Conservation (phyloP, 2,113 vertebrate species). For the Terrapene triunguis region DNA sequence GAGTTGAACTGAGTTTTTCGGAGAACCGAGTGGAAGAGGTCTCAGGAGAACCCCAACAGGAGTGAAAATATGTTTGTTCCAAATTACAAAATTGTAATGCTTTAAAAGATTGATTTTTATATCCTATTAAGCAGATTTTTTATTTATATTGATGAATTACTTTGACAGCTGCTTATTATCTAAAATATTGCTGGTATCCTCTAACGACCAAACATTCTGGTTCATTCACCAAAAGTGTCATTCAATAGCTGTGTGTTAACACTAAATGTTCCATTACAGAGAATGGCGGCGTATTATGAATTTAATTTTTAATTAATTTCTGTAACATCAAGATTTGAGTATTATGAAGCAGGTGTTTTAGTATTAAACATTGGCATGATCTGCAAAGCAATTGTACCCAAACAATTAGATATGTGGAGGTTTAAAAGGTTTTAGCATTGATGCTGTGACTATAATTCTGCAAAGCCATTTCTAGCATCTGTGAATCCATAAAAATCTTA, state of each 20-base stretch:
- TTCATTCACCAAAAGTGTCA: conserved; percentile 68
- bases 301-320: conserved; percentile 73
- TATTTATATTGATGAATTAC: conserved; percentile 73
- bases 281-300: conserved; percentile 39
- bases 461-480: neutral
- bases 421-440: conserved; percentile 38
- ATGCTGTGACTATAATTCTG: neutral
- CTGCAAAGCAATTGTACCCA: conserved; percentile 21
- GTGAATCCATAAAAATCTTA: neutral
- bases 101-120: conserved; percentile 59
- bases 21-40: neutral
- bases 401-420: neutral
- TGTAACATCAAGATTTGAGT: neutral
- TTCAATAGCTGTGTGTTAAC: conserved; percentile 62
- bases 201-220: conserved; percentile 76
- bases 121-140: conserved; percentile 60
- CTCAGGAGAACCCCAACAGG: neutral
- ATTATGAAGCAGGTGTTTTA: conserved; percentile 46
- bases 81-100: conserved; percentile 44
- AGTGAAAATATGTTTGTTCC: neutral
- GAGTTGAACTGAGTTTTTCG: neutral
- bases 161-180: conserved; percentile 74
- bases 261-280: conserved; percentile 61
- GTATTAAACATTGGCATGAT: conserved; percentile 28
- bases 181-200: conserved; percentile 71